Conservation (phyloP, 2,113 vertebrate genomes). For the Rhea americana region DNA sequence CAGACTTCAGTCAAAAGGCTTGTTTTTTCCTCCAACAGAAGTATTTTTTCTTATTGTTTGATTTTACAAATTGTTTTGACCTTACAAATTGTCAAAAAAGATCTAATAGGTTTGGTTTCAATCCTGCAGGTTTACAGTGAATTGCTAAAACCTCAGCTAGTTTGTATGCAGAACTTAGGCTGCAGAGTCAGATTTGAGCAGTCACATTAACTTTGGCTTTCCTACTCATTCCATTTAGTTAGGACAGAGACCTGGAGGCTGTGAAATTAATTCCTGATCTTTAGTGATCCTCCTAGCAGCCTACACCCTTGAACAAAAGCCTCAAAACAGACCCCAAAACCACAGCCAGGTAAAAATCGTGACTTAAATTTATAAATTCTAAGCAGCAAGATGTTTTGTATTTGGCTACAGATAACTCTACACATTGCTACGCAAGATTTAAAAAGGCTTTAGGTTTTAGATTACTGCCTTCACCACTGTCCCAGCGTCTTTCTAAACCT, state of each 20-base stretch:
- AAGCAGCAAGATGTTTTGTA: not conserved
- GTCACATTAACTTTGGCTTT: not conserved
- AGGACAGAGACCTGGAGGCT: not conserved
- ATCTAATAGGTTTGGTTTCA: not conserved
- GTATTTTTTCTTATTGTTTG: not conserved
- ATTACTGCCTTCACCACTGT: not conserved
- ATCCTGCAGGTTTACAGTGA: not conserved
- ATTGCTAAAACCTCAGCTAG: not conserved
- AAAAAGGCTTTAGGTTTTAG: not conserved
- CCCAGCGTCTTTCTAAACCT: not conserved
- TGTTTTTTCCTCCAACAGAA: not conserved
- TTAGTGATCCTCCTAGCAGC: not conserved
- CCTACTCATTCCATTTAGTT: not conserved
- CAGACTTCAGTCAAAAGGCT: not conserved
- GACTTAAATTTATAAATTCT: not conserved
- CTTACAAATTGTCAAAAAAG: not conserved
- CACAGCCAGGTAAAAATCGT: not conserved
- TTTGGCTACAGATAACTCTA: not conserved
- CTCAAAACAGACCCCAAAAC: not conserved
- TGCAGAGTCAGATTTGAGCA: not conserved
- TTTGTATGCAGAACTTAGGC: not conserved
- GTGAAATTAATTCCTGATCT: not conserved
- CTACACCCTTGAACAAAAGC: not conserved
- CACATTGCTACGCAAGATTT: not conserved
- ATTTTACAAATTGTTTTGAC: not conserved